A percentile compares a stretch with the other conserved stretches of the same genome.
phyloP scores from a whole-genome alignment of 2,113 vertebrate species.

The Scalopus aquaticus region DNA sequence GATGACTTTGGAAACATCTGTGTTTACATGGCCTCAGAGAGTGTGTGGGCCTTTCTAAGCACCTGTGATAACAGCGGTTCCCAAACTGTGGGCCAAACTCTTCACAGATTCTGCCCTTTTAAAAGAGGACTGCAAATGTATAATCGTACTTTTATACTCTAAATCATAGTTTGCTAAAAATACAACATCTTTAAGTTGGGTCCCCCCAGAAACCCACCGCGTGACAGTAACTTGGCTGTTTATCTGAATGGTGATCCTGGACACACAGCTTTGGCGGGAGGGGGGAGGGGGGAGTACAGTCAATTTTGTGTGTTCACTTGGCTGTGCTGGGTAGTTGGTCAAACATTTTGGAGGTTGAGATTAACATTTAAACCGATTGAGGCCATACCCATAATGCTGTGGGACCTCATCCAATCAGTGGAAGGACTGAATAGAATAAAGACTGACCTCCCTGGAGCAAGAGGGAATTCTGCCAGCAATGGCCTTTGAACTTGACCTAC shows the following conservation, averaged over 20 bases:
- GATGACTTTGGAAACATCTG: not conserved
- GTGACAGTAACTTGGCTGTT: not conserved
- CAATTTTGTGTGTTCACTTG: not conserved
- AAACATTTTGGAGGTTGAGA: not conserved
- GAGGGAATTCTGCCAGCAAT: not conserved
- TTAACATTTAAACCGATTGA: not conserved
- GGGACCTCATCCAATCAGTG: not conserved
- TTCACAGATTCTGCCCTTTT: not conserved
- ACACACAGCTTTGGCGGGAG: accelerated
- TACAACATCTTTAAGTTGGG: not conserved
- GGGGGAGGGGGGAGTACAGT: not conserved
- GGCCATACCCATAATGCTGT: not conserved
- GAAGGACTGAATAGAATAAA: not conserved
- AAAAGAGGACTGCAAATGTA: not conserved
- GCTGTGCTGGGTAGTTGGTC: not conserved
- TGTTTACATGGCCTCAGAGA: not conserved
- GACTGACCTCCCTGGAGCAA: no score
- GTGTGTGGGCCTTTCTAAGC: not conserved
- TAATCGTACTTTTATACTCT: not conserved
- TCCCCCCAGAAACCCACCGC: not conserved
- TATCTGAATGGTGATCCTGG: not conserved
- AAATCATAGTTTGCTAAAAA: not conserved
- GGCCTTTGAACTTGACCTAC: not conserved
- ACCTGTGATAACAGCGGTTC: accelerated
- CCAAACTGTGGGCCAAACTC: not conserved